Evolutionary conservation across 2,797 vertebrate species (phyloP).

Genomic region (Lophotriccus pileatus): DNA sequence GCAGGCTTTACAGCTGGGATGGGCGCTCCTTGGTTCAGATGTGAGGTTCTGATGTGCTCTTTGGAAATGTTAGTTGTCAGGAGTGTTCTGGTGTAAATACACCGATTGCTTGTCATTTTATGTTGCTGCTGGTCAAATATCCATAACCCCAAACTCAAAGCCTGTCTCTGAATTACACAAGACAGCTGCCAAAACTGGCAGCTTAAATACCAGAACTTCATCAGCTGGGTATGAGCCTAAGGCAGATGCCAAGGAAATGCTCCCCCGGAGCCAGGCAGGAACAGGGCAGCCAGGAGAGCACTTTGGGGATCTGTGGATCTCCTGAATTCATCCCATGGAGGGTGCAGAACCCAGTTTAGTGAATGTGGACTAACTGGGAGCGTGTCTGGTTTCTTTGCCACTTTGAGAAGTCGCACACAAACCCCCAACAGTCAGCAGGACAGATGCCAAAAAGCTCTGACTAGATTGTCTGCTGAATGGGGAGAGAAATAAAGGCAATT

Average conservation of each 20-base stretch:
- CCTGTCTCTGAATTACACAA: neutral
- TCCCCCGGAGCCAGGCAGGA: neutral
- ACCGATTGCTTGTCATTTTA: neutral
- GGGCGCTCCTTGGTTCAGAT: neutral
- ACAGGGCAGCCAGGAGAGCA: accelerated
- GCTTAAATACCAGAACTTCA: neutral
- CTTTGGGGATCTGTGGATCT: neutral
- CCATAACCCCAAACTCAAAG: neutral
- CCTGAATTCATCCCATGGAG: accelerated
- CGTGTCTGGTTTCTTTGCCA: neutral
- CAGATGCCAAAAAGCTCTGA: neutral
- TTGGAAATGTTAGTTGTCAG: neutral
- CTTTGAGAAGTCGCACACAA: neutral
- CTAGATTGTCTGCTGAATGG: neutral
- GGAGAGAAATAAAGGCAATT: neutral
- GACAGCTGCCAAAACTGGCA: neutral
- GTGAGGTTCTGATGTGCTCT: neutral
- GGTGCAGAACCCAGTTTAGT: neutral
- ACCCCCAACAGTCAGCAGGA: neutral
- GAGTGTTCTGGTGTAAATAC: neutral
- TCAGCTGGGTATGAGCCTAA: neutral
- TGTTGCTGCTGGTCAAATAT: neutral
- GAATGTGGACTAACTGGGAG: neutral
- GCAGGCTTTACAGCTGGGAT: neutral
- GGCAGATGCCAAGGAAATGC: neutral